Evolutionary conservation across 2,888 invertebrate species (phyloP), one percentile per base, ranked within the genome.

Genomic region (Synergus itoensis): DNA sequence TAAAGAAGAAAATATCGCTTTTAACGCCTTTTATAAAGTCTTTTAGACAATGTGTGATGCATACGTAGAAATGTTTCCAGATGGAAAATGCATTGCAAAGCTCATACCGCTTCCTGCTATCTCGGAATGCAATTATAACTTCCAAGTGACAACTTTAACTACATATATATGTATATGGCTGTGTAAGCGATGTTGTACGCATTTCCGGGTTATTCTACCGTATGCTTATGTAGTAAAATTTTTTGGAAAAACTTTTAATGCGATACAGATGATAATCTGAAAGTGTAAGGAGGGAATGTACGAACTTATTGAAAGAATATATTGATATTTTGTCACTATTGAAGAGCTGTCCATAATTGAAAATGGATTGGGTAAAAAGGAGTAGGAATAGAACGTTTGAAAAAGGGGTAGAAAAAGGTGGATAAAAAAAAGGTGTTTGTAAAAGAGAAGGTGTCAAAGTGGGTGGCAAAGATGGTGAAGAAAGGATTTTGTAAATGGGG

Each of bases 41-140:
- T 28, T 36, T 48, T 28, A 53, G 36, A 73, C 36, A 73, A 73
- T 73, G n/a, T 45, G 69, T 8, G 21, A 48, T 21, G 9, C 60
- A 60, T 60, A 69, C 28, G 36, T n/a, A 48, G 53, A 73, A 73
- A 73, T 73, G 36, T 11, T 53, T 73, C 48, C 48, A 48, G 48
- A 73, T 73, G 73, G 73, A 36, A 53, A 73, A 73, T 53, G 73
- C 73, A 36, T 48, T n/a, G 53, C 36, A 12, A 36, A 73, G 73
- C 73, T 73, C n/a, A 73, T 73, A 73, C n/a, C 73, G 53, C 73
- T 79, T 79, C 48, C 69, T 62, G 7, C 63, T 79, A 73, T 76
- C 77, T 77, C 40, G 14, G 77, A 79, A 79, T 79, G 77, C 79
- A 79, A 79, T 79, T 79, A 79, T 73, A 69, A 79, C 77, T 77